Base-by-base conservation (phyloP, 2,113 vertebrate species). In the Phalacrocorax brasilianus region DNA sequence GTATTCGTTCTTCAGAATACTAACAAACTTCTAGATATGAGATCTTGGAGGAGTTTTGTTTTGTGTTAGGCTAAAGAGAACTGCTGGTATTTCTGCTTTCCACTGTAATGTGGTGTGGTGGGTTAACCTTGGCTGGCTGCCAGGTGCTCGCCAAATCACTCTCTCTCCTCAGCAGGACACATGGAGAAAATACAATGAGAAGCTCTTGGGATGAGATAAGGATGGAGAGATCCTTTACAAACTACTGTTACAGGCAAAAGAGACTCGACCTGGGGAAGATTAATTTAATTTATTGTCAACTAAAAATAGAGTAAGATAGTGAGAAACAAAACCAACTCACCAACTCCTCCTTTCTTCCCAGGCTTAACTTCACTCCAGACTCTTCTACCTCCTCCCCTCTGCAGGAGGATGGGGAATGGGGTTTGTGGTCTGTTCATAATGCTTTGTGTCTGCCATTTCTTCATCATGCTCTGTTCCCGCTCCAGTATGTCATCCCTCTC, bases 361-460 rank as follows among this genome's bases (percentile, higher is more conserved):
- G 11, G 11, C 30, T 79, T 15, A 62, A 1, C 2, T 61, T 70
- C 26, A 26, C 4, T 35, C 28, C 14, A 1, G 2, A 7, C 10
- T 40, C 6, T 61, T 61, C 26, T 58, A 50, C 14, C 2, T 93
- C 52, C 24, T 72, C 9, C 2, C 3, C 0, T 3, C 12, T 65
- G 21, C 5, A 58, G 13, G 9, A 40, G 12, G 8, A 23, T 35
- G 16, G 13, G 27, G 50, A 85, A 65, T n/a, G 5, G 9, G 4
- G 3, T 0, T 9, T 49, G 30, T 67, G 22, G 16, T 77, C 15
- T 50, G 28, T 45, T 93, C 3, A 35, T 45, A 45, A 73, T 0
- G 0, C 22, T 50, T 61, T 50, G 14, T 58, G 23, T 49, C 21
- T 10, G 5, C 13, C 7, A 4, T 6, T 45, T 16, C n/a, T 33